These are phyloP conservation scores for Hydrotaea diabolus DNA, from an alignment of 2,888 invertebrate genomes.

Conservation along the genomic window DNA sequence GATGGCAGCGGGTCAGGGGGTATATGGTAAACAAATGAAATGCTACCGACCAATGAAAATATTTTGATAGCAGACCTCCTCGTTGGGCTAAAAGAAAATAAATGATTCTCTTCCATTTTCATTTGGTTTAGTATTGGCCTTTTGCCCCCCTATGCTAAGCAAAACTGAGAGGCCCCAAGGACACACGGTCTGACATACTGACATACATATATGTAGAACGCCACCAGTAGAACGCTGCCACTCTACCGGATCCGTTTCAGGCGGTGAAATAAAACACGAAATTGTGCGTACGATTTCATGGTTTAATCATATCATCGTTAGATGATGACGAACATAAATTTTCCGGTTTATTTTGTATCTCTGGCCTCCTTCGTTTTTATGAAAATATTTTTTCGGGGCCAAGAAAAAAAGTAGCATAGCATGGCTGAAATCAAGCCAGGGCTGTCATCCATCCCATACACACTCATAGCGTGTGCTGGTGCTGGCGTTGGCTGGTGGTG, in stretches of 20 bases:
- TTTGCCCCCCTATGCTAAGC: background rate
- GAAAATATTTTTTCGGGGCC: too few relatives aligned
- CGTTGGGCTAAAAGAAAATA: background rate
- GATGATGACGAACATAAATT: background rate
- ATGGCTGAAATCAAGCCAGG: background rate
- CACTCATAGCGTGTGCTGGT: background rate
- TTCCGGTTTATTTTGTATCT: background rate
- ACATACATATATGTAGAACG: background rate
- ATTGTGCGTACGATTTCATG: background rate
- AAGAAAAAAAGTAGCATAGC: background rate
- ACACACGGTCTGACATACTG: background rate
- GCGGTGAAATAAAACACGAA: background rate
- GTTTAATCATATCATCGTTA: constrained; percentile 8
- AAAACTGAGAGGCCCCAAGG: background rate
- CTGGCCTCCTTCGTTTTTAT: background rate
- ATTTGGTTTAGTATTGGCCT: background rate
- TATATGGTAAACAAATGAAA: background rate
- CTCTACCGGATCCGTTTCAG: background rate
- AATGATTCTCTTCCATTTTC: background rate
- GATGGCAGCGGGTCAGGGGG: background rate
- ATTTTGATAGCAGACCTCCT: constrained; percentile 4
- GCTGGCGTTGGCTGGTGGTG: background rate
- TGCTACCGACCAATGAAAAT: background rate
- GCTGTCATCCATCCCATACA: too few relatives aligned
- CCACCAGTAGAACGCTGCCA: background rate